phyloP scores from a whole-genome alignment of 2,113 vertebrate species.

The Drymodes brunneopygia region DNA sequence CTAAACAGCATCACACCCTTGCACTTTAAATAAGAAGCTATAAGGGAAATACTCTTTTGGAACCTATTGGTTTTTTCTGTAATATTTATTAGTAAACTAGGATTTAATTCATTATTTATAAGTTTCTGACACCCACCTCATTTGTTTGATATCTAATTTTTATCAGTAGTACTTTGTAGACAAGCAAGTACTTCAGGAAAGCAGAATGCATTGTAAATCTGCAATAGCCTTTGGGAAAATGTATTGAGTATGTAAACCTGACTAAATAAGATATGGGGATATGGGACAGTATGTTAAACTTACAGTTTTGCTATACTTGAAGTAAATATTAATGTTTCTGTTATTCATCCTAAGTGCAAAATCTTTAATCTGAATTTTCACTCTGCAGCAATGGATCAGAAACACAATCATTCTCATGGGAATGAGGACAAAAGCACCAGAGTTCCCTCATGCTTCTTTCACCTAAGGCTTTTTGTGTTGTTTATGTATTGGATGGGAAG shows the following conservation, averaged over 20 bases:
- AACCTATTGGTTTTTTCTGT: constrained; percentile 44
- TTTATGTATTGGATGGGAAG: not conserved
- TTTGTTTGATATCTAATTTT: constrained; percentile 61
- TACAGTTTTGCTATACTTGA: not conserved
- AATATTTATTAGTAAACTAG: constrained; percentile 63
- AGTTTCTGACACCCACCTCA: constrained; percentile 52
- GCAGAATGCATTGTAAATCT: constrained; percentile 6
- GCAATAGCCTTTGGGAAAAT: constrained; percentile 30
- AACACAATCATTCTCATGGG: not conserved
- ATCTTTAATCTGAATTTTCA: not conserved
- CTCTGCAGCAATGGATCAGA: not conserved
- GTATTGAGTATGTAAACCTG: constrained; percentile 10
- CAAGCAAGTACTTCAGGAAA: constrained; percentile 32
- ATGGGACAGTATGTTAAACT: not conserved
- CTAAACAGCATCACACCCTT: constrained; percentile 28
- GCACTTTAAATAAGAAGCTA: constrained; percentile 14
- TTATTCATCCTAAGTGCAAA: constrained; percentile 1
- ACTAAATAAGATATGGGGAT: not conserved
- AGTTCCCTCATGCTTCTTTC: not conserved
- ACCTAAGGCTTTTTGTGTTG: not conserved
- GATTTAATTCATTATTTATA: constrained; percentile 69
- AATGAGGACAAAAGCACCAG: not conserved
- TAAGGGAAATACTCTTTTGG: constrained; percentile 40
- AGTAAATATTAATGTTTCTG: not conserved
- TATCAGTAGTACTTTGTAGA: constrained; percentile 54